Evolutionary conservation across 2,113 vertebrate species (phyloP).

Genomic region (Bujurquina vittata): DNA sequence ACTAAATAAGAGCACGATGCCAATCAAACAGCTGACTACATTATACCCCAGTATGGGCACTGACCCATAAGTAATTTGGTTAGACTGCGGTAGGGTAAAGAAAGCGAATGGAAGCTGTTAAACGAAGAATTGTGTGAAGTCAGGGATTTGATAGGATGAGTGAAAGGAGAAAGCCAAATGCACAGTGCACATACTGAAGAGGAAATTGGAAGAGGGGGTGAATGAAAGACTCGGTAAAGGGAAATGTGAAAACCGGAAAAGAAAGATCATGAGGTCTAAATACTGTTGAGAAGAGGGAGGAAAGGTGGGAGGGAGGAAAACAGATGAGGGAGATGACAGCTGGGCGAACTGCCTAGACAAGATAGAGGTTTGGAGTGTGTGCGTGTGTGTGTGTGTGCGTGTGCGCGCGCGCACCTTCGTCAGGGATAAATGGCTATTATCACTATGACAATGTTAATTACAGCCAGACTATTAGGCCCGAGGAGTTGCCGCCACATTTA

Average conservation of each 20-base stretch:
- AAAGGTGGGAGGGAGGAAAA: slow-evolving; percentile 25
- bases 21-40: background rate
- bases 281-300: slow-evolving; percentile 5
- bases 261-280: slow-evolving; percentile 38
- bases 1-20: no score
- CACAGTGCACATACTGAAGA: background rate
- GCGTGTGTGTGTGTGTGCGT: slow-evolving; percentile 31
- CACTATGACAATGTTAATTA: slow-evolving; percentile 83
- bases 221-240: background rate
- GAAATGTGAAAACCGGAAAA: slow-evolving; percentile 33
- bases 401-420: slow-evolving; percentile 23
- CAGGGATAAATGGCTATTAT: slow-evolving; percentile 80
- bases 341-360: slow-evolving; percentile 63
- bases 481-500: slow-evolving; percentile 73
- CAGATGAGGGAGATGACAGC: slow-evolving; percentile 58
- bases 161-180: background rate
- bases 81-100: background rate
- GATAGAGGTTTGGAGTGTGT: slow-evolving; percentile 53
- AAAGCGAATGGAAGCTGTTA: background rate
- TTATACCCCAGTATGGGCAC: background rate
- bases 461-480: slow-evolving; percentile 73
- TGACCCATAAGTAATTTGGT: background rate
- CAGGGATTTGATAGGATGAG: slow-evolving; percentile 2
- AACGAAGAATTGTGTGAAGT: background rate
- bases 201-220: background rate